Base-by-base conservation (phyloP, 2,888 invertebrate species). In the Troides oblongomaculatus region DNA sequence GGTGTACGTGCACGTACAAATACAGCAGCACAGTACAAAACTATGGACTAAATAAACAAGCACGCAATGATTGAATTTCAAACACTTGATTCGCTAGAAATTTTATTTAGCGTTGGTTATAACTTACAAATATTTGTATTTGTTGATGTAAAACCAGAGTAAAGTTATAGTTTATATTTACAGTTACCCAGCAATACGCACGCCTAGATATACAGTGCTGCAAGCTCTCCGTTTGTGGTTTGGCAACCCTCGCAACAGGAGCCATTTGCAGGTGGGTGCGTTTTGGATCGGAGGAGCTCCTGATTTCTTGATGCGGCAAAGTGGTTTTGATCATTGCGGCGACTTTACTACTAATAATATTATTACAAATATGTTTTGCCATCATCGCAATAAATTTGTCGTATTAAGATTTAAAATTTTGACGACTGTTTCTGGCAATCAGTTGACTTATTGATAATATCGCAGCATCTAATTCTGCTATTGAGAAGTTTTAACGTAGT, bases 171-270 rank as follows among this genome's bases (percentile, higher is more conserved):
- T 53, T 53, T 53, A 6, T 18, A 53, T 53, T 83, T 79, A 39
- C 86, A 94, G 93, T 75, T 96, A 94, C 78, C 93, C 93, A 69
- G 93, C 94, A 8, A 89, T 91, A 71, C 87, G 92, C 21, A 90
- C 92, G 58, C 93, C 93, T 64, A 88, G 94, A 66, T 94, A 94
- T 83, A 92, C 93, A 0, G 86, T 94, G 64, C 90, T 93, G 62
- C 94, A 95, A 79, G 94, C 95, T 30, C 84, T 95, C 30, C 87
- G 94, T 62, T 84, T 95, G 75, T 95, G 95, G 95, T 93, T 95
- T 75, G 93, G 93, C 57, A 95, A 95, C 82, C 95, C 95, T 0
- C 87, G 94, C 70, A 95, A 95, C 79, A 90, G 94, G 75, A 90
- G 93, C 80, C 94, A 94, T 84, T 89, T 94, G 76, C 93, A 93